These are phyloP conservation scores for Callyntrura sp. DNA, from an alignment of 2,888 invertebrate species.

Conservation along the genomic window DNA sequence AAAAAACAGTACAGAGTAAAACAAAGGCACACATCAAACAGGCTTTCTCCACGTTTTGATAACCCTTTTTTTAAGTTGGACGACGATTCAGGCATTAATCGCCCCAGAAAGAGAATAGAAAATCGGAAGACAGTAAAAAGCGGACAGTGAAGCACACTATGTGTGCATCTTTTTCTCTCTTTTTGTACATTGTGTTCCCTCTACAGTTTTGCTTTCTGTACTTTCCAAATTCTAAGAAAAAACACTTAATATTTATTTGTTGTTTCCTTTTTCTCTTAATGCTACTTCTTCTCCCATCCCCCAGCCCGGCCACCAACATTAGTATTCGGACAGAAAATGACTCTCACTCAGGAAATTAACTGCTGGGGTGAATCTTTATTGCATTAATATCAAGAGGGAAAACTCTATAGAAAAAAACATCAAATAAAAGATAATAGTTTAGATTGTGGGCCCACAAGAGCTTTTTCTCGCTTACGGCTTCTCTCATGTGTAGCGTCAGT, in stretches of 20 bases:
- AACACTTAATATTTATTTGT: constrained; percentile 32
- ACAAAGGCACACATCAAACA: too few relatives aligned
- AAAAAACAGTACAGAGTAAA: neutral
- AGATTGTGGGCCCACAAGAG: neutral
- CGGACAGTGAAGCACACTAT: neutral
- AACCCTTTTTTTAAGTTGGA: neutral
- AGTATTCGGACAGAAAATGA: neutral
- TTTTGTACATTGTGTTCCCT: neutral
- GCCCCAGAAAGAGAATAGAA: neutral
- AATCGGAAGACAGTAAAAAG: constrained; percentile 25
- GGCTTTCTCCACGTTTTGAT: neutral
- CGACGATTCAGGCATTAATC: neutral
- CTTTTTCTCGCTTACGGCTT: neutral
- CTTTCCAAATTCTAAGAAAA: constrained; percentile 27
- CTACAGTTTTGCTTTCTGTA: neutral
- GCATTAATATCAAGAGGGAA: constrained; percentile 14
- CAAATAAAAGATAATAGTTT: neutral
- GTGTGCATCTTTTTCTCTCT: too few relatives aligned
- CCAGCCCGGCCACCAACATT: too few relatives aligned
- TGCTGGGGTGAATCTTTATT: constrained; percentile 28
- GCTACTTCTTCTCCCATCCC: neutral
- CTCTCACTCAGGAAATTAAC: constrained; percentile 19
- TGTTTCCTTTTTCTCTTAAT: neutral
- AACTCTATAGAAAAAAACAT: neutral
- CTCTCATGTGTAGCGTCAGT: neutral